Evolutionary conservation across 2,113 vertebrate species (phyloP).

Genomic region (Cryptotis parvus): DNA sequence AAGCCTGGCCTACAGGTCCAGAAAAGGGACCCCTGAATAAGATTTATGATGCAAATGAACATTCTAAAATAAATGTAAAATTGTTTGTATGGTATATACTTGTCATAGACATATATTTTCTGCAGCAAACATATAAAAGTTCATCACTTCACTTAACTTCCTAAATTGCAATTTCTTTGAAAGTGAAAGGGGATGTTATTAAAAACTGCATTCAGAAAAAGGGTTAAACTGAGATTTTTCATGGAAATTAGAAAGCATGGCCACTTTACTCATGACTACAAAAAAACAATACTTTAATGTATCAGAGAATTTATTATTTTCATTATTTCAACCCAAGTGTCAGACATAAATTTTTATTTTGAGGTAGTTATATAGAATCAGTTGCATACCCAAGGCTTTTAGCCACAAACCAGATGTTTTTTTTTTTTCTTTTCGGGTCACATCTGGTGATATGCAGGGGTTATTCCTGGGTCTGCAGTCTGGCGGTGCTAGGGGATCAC

Average conservation of each 20-base stretch:
- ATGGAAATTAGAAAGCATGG: background rate
- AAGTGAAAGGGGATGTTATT: background rate
- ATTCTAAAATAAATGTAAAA: background rate
- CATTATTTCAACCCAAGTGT: background rate
- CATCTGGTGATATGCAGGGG: too few species aligned
- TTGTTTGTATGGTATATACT: too few species aligned
- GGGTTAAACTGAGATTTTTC: background rate
- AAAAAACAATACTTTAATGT: background rate
- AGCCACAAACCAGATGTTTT: background rate
- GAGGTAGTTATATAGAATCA: background rate
- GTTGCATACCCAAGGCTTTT: background rate
- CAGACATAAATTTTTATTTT: background rate
- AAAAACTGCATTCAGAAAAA: background rate
- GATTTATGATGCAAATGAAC: background rate
- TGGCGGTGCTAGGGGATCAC: too few species aligned
- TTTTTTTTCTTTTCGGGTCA: too few species aligned
- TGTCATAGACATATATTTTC: background rate
- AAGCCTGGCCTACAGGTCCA: background rate
- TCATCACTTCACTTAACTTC: constrained; percentile 22
- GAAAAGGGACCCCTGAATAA: background rate
- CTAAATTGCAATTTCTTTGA: constrained; percentile 5
- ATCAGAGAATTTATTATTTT: background rate
- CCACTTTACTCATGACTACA: background rate
- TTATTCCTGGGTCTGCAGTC: too few species aligned
- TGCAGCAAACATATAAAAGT: background rate